Evolutionary conservation across 2,888 invertebrate species (phyloP).

Genomic region (Vandiemenella viatica): DNA sequence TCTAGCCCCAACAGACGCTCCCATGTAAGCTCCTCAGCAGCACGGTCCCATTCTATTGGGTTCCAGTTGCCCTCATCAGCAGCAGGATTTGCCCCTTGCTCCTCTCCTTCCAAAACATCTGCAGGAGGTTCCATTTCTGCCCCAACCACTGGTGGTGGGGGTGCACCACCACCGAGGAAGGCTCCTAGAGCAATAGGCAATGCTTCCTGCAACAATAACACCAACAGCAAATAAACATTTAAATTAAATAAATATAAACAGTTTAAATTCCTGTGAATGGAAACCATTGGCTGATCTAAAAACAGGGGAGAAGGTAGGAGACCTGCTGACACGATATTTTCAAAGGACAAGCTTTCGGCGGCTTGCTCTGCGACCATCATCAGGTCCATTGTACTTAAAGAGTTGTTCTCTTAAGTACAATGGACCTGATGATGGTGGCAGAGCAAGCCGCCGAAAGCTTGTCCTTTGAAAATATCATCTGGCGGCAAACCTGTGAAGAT

Average conservation of each 20-base stretch:
- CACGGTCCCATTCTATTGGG: conserved; percentile 96
- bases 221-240: not conserved
- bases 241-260: not conserved
- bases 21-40: conserved; percentile 96
- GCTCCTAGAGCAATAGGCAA: conserved; percentile 5
- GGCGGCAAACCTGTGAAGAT: no score
- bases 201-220: conserved; percentile 6
- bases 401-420: no score
- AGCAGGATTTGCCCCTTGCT: conserved; percentile 28
- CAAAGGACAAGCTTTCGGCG: no score
- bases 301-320: no score
- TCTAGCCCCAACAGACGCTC: conserved; percentile 89
- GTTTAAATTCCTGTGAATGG: no score
- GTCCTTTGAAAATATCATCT: no score
- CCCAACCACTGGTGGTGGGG: conserved; percentile 5
- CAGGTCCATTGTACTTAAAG: no score
- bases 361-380: no score
- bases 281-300: no score
- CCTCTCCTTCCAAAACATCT: conserved; percentile 17
- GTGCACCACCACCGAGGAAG: conserved; percentile 1
- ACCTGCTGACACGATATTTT: no score
- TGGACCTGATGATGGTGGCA: no score
- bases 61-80: conserved; percentile 84
- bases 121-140: conserved; percentile 2
- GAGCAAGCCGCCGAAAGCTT: no score